phyloP scores from a whole-genome alignment of 2,888 invertebrate genomes.

The Coremacera marginata region DNA sequence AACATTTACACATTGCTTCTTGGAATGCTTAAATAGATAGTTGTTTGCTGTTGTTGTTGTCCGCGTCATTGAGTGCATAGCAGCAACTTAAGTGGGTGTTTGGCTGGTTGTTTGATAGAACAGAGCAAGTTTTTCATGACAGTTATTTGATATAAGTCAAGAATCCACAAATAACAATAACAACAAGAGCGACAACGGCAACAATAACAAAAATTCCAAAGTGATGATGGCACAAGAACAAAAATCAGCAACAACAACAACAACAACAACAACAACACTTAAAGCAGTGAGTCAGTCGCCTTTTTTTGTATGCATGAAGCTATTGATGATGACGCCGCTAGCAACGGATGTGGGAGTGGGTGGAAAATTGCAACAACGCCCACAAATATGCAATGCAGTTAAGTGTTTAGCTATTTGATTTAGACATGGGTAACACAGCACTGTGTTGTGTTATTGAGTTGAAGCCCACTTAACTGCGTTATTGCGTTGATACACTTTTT shows the following conservation, averaged over 20 bases:
- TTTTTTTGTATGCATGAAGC: neutral
- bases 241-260: neutral
- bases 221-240: slow-evolving; percentile 2
- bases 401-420: neutral
- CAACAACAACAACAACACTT: no score
- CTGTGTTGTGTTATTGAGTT: no score
- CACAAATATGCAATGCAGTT: slow-evolving; percentile 3
- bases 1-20: neutral
- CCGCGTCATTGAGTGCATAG: neutral
- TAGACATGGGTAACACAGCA: no score
- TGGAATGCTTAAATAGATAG: neutral
- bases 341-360: neutral
- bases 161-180: neutral
- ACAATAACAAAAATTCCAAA: neutral
- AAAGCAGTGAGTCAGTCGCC: neutral
- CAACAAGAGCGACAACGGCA: neutral
- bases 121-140: no score
- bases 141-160: no score
- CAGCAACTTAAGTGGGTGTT: neutral
- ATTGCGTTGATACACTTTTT: no score
- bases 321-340: neutral
- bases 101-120: neutral
- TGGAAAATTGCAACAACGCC: neutral
- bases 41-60: neutral
- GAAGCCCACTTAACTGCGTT: no score